Base-by-base conservation (phyloP, 2,888 invertebrate species). In the Mesochorus sp. region DNA sequence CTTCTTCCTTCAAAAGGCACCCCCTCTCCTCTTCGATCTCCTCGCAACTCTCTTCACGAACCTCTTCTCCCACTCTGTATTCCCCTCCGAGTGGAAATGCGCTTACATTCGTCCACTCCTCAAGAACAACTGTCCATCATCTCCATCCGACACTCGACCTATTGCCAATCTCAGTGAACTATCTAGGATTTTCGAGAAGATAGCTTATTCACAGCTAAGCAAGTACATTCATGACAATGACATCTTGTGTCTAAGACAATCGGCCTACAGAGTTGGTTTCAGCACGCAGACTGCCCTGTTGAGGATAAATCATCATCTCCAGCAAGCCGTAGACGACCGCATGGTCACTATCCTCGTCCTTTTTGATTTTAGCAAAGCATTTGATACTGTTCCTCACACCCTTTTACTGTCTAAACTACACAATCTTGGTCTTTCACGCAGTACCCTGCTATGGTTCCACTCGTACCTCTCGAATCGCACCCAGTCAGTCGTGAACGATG, bases 261-360 rank as follows among this genome's bases (percentile, higher is more conserved):
- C 67, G 0, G 74, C 47, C 1, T 74, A 34, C 10, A 44, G 74
- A 0, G 24, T 4, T 4, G 24, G 37, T 12, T 39, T 42, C 34
- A 74, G 49, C 14, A 74, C 74, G 4, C 57, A 66, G 10, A 26
- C 74, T 1, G 59, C 74, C 2, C 26, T 74, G 6, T 2, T 74
- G 2, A 10, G 26, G 4, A 14, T 59, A 1, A 17, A 12, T 2
- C 47, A 74, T 6, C 59, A 57, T 14, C 26, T 74, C 0, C 37
- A 55, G 42, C 1, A 12, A 5, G 74, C 42, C 6, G 67, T 67
- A 1, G 67, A 67, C 14, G 10, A 67, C 2, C 26, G 17, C 0
- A 12, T 34, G 5, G 1, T 67, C 5, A 74, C 74, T 1, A 14
- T 67, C 8, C 42, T 74, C 3, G n/a, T 34, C 34, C n/a, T 34